Base-by-base conservation (phyloP, 2,797 vertebrate genomes). In the Falco columbarius region DNA sequence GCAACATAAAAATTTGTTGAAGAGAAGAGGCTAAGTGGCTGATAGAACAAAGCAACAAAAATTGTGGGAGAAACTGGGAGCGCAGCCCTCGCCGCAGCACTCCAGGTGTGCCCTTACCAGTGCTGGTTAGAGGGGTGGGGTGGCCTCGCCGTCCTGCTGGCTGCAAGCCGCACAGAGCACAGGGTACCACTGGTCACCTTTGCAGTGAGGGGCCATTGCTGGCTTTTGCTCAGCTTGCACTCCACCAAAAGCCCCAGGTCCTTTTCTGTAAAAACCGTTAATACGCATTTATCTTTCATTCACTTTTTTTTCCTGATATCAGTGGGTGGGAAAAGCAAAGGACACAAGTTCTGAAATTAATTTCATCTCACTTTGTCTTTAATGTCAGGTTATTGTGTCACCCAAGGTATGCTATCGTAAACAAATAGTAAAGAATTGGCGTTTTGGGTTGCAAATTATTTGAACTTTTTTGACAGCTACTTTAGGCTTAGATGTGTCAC, bases 81-180 rank as follows among this genome's bases (percentile, higher is more conserved):
- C 12, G 15, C 30, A 56, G 34, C 29, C 7, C 34, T 29, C 34
- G 12, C 32, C 22, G 8, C n/a, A 65, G 29, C 14, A 24, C 8
- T 46, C 10, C 26, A 30, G 26, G 12, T 40, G 30, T 49, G 40
- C 24, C 47, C 30, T 80, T 30, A 55, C 24, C 13, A 30, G 32
- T 14, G 42, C 49, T 27, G 38, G 9, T 38, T 40, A 30, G 27
- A 63, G 27, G 42, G 40, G 11, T 27, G 54, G 34, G 11, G 17
- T 87, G 46, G 13, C 18, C 6, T 32, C 27, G 22, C 36, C 1
- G 0, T 8, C 40, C 26, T 66, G 13, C 27, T 66, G 58, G 47
- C 65, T 42, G 0, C 0, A 0, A 30, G 66, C 8, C 71, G 54
- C 26, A 1, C 9, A n/a, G 18, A 44, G 8, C 4, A 0, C 42